Percentiles rank a stretch among this genome's conserved stretches.
Evolutionary conservation across 2,888 invertebrate species (phyloP).

Genomic region (Serrognathus titanus): DNA sequence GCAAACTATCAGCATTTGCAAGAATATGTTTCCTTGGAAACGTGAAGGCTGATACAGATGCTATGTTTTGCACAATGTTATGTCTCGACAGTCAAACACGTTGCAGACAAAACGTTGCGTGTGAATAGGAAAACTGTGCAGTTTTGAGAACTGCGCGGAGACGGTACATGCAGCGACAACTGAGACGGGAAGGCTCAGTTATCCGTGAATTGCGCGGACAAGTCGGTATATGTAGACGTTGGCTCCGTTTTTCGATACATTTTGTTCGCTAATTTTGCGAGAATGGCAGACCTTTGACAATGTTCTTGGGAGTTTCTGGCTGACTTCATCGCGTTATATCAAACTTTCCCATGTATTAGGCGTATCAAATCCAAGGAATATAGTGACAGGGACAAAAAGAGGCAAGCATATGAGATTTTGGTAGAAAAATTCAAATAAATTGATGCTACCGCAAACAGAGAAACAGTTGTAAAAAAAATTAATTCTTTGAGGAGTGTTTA

Average conservation of each 20-base stretch:
- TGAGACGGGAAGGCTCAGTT: slow-evolving; percentile 14
- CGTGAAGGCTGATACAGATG: slow-evolving; percentile 15
- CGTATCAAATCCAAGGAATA: slow-evolving; percentile 15
- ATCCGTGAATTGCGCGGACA: slow-evolving; percentile 16
- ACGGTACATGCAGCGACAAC: slow-evolving; percentile 18
- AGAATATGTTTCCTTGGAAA: background rate
- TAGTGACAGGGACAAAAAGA: slow-evolving; percentile 16
- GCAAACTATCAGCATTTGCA: too few relatives aligned
- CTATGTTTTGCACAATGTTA: slow-evolving; percentile 18
- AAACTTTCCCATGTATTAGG: slow-evolving; percentile 14
- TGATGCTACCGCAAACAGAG: slow-evolving; percentile 20
- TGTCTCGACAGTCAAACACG: slow-evolving; percentile 17
- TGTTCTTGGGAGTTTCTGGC: slow-evolving; percentile 16
- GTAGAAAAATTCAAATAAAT: slow-evolving; percentile 19
- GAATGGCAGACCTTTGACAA: slow-evolving; percentile 14
- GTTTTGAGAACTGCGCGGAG: slow-evolving; percentile 15
- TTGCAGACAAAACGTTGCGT: slow-evolving; percentile 16
- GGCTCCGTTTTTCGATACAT: slow-evolving; percentile 14
- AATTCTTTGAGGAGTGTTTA: slow-evolving; percentile 20
- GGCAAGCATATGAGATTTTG: slow-evolving; percentile 15
- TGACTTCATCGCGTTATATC: too few relatives aligned
- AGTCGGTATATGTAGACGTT: slow-evolving; percentile 15
- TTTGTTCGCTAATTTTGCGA: slow-evolving; percentile 10
- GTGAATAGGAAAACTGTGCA: slow-evolving; percentile 12
- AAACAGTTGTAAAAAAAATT: slow-evolving; percentile 19